These are phyloP conservation scores for Aleiodes testaceus DNA, from an alignment of 2,888 invertebrate genomes.

Conservation along the genomic window DNA sequence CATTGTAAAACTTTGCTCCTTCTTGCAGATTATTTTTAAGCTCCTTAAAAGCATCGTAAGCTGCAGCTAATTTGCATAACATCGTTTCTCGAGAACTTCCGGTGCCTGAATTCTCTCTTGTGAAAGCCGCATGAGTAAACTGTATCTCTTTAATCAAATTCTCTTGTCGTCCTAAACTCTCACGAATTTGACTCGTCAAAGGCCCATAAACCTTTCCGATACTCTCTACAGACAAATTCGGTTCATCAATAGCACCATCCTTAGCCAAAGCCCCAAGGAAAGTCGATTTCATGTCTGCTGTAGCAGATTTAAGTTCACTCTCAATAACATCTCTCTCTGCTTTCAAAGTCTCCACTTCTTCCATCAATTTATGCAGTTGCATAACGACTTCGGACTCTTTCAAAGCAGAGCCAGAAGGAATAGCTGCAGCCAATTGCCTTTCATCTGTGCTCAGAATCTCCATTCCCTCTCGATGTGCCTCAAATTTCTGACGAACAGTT, in stretches of 20 bases:
- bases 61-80: constrained; percentile 89
- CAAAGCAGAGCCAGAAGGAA: constrained; percentile 80
- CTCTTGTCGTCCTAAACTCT: constrained; percentile 84
- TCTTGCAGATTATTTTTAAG: constrained; percentile 93
- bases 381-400: constrained; percentile 78
- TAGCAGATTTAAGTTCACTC: constrained; percentile 86
- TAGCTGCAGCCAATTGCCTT: constrained; percentile 79
- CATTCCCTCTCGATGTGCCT: constrained; percentile 84
- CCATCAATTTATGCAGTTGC: constrained; percentile 85
- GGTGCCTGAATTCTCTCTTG: constrained; percentile 70
- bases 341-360: constrained; percentile 88
- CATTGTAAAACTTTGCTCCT: constrained; percentile 97
- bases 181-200: constrained; percentile 84
- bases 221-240: constrained; percentile 80
- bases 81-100: constrained; percentile 82
- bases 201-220: constrained; percentile 85
- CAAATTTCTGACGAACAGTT: constrained; percentile 90
- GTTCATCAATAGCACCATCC: constrained; percentile 87
- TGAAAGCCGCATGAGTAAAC: constrained; percentile 76
- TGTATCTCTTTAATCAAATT: constrained; percentile 81
- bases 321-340: constrained; percentile 93
- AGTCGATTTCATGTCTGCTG: constrained; percentile 86
- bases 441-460: constrained; percentile 86
- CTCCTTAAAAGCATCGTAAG: constrained; percentile 94
- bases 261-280: constrained; percentile 85